Base-by-base conservation (phyloP, 1,140 invertebrate genomes). In the Bombus pascuorum region DNA sequence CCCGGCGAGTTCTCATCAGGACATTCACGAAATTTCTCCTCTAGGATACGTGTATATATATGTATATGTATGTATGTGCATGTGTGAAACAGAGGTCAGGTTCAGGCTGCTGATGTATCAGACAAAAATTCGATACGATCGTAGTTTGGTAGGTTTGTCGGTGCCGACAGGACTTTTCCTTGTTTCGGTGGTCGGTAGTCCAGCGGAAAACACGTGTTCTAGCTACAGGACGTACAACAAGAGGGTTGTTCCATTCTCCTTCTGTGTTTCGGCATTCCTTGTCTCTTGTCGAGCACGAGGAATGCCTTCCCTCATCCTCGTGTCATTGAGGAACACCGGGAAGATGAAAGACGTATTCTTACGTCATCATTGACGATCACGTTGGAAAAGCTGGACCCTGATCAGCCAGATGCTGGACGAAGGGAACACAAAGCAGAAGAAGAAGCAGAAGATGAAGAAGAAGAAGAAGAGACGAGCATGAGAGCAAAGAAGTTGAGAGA, bases 181-280 rank as follows among this genome's bases (percentile, higher is more conserved):
- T 90, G 89, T 91, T 91, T 91, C 81, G 71, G 80, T 70, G 84
- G 74, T 39, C n/a, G 42, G 22, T 15, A 32, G 34, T 39, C 47
- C 47, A 32, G 2, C 72, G 82, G 90, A 90, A 89, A 91, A 91
- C 90, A 91, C 85, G 83, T 91, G 89, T 91, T 62, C 44, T 77
- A 57, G 62, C 44, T 37, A 70, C 65, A 71, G 72, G 47, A 79
- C 66, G 15, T 68, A 65, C 28, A 68, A 70, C 76, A 15, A 44
- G 62, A 39, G 73, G 62, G 44, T 18, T 66, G 62, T 44, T 80
- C 34, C 44, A 3, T 44, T 68, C 15, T 28, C n/a, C 18, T 62
- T 37, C 53, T 28, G 53, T 65, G 32, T 74, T 71, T 79, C 22
- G 74, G 81, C 88, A 85, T 90, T 82, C 85, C 78, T 79, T 34